A percentile compares a stretch with the other conserved stretches of the same genome.
Conservation (phyloP, 2,888 invertebrate species). For the Ophioninae sp. region DNA sequence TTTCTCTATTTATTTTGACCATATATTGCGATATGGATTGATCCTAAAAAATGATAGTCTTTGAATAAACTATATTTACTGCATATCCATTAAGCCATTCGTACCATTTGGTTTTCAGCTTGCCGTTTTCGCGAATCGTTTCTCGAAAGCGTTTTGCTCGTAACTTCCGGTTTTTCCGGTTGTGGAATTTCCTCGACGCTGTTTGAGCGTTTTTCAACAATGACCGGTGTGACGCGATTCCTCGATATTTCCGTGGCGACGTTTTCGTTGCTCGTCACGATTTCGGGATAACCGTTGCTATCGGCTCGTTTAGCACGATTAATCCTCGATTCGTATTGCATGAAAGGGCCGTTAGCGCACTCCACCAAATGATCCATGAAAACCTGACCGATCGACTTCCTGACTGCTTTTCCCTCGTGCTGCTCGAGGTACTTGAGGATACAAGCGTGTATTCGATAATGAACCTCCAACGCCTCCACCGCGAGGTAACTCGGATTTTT, state of each 20-base stretch:
- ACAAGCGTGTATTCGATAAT: conserved; percentile 93
- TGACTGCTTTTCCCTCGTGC: conserved; percentile 87
- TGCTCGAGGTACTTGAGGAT: conserved; percentile 92
- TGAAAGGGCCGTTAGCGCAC: conserved; percentile 82
- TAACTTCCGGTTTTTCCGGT: conserved; percentile 61
- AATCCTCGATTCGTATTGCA: conserved; percentile 81
- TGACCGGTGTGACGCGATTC: conserved; percentile 60
- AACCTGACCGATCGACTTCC: conserved; percentile 83
- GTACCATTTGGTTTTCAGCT: conserved; percentile 56
- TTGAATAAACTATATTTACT: too few species aligned
- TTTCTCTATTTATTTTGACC: too few species aligned
- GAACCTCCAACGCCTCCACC: conserved; percentile 93
- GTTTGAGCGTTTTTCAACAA: conserved; percentile 67
- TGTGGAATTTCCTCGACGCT: conserved; percentile 73
- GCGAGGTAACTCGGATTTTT: conserved; percentile 91
- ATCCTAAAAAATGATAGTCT: too few species aligned
- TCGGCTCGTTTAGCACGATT: conserved; percentile 72
- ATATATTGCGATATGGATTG: too few species aligned
- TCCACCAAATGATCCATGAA: conserved; percentile 84
- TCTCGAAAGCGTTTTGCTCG: conserved; percentile 57
- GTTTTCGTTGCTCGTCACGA: conserved; percentile 58
- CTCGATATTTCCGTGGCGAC: conserved; percentile 68
- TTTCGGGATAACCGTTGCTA: conserved; percentile 60
- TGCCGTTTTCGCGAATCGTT: conserved; percentile 71
- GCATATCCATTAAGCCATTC: neutral